Evolutionary conservation across 1,140 invertebrate genomes (phyloP), one percentile per base, ranked within the genome.

Genomic region (Halesus radiatus): DNA sequence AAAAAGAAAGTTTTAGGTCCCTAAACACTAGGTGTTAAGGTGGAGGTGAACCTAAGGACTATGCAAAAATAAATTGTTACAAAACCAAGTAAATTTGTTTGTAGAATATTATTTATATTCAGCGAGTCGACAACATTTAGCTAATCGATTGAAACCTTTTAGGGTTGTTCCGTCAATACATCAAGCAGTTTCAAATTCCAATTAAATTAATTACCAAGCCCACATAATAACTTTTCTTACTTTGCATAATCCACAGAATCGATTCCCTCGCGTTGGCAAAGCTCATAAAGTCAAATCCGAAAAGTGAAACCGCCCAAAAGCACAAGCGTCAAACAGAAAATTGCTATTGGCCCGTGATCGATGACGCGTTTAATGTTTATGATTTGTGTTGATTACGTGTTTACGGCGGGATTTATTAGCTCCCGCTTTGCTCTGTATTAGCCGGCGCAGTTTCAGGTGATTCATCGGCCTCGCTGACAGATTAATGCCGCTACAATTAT

Each of bases 401-500:
- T 79, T 76, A 79, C 62, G 23, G 77, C 7, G 58, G 58, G 60
- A 82, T 79, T 79, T 82, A 82, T 79, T 5, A 62, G 50, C 52
- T 4, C 50, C 50, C 37, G 52, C n/a, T n/a, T 76, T 54, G 37
- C 20, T 16, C 66, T 22, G 50, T 18, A n/a, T 23, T 32, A 23
- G 76, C 52, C 26, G 56, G 58, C 66, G 76, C 60, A 52, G 60
- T 56, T 80, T 20, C 32, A 5, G 56, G 32, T 82, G 81, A 82
- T 82, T 82, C 81, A 82, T 82, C 54, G 37, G 52, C 75, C 68
- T 45, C 52, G 78, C 75, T 70, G 68, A 77, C 78, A 78, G 81
- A 82, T 77, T 80, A 82, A 82, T 82, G 81, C 81, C 78, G 81
- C 78, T 82, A 82, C 81, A 82, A 82, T 82, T 82, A 82, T 80